A percentile compares a stretch with the other conserved stretches of the same genome.
Evolutionary conservation across 1,140 invertebrate species (phyloP).

Genomic region (Brachionus paranguensis): DNA sequence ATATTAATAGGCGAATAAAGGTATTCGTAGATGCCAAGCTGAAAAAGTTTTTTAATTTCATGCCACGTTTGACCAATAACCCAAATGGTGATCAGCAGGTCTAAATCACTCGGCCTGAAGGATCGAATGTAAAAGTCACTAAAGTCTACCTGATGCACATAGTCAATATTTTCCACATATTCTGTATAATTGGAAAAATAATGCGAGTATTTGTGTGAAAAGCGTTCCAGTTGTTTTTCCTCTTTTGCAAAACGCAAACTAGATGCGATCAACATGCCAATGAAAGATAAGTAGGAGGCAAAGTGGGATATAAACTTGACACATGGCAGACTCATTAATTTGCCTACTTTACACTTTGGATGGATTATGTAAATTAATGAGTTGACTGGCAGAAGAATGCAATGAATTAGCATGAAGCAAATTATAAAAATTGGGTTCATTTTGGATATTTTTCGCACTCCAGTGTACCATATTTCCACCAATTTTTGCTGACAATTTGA

Average conservation of each 20-base stretch:
- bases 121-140: slow-evolving; percentile 24
- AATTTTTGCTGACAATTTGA: slow-evolving; percentile 43
- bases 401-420: slow-evolving; percentile 4
- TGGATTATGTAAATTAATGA: slow-evolving; percentile 9
- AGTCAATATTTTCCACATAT: neutral
- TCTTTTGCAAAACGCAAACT: slow-evolving; percentile 30
- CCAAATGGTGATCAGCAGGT: slow-evolving; percentile 21
- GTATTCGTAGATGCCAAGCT: slow-evolving; percentile 47
- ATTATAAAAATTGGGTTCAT: slow-evolving; percentile 26
- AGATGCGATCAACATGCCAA: slow-evolving; percentile 59
- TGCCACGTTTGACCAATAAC: slow-evolving; percentile 49
- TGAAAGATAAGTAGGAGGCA: slow-evolving; percentile 63
- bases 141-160: neutral
- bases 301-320: slow-evolving; percentile 56
- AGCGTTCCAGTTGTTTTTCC: slow-evolving; percentile 12
- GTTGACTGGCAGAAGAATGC: slow-evolving; percentile 7
- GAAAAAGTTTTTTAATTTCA: slow-evolving; percentile 50
- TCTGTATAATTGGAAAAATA: neutral
- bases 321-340: slow-evolving; percentile 48
- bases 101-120: slow-evolving; percentile 22
- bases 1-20: slow-evolving; percentile 52
- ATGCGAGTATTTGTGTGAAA: neutral
- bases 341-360: slow-evolving; percentile 43
- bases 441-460: slow-evolving; percentile 34
- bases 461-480: slow-evolving; percentile 41